Evolutionary conservation across 1,140 invertebrate genomes (phyloP), one percentile per base, ranked within the genome.

Genomic region (Aculops lycopersici): DNA sequence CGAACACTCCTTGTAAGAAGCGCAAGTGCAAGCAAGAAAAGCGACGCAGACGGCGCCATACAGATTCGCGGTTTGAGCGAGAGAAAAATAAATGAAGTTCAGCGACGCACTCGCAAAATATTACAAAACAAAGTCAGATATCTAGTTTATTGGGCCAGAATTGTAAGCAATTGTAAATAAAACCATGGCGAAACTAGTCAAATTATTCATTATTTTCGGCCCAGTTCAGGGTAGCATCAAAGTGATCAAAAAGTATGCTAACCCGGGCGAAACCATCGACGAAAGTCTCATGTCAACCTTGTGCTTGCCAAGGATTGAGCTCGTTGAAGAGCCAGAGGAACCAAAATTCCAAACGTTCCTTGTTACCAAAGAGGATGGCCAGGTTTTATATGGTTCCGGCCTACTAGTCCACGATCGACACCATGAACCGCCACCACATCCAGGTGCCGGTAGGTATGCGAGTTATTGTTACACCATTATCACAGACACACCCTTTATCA

Each of bases 271-370:
- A 14, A 37, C 35, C 20, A 39, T 47, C 2, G 43, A 47, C 31
- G 45, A 47, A 21, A 46, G 36, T 17, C 41, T 43, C 5, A 24
- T 47, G 15, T 13, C 43, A 4, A 17, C 45, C 17, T 36, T 47
- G 3, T 41, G 45, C 19, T 17, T 47, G 17, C 45, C 45, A 4
- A 21, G 41, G 16, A 16, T 42, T 13, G 21, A 41, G 35, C 14
- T 14, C 8, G 15, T 17, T 8, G 19, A 17, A 20, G 35, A 21
- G 3, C 37, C 35, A 12, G 19, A 37, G 4, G 21, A n/a, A 3
- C 74, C 84, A 14, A 67, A 66, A 46, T 92, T 92, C 63, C 90
- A 97, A 57, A 80, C 83, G 37, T 98, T 95, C 64, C 69, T 94
- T 5, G 80, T 94, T 36, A 95, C 88, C 16, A 69, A 74, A 51